Evolutionary conservation across 2,113 vertebrate species (phyloP), one percentile per base, ranked within the genome.

Genomic region (Heterotis niloticus): DNA sequence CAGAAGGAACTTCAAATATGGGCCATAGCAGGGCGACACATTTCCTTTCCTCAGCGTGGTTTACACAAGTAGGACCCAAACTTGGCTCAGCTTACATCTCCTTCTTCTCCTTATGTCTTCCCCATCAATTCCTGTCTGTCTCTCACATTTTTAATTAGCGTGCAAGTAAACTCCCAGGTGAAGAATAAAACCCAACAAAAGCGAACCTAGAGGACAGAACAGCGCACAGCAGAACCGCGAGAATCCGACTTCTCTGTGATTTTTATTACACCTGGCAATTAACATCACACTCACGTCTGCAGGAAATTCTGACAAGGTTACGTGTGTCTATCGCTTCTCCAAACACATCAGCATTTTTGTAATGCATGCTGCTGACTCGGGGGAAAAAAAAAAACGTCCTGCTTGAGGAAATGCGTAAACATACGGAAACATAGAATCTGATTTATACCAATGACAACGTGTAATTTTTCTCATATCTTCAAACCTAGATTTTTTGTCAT

Each of bases 241-340:
- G 65, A 26, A 66, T 67, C 51, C 26, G 76, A 77, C 75, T 65
- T 66, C 60, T 51, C 44, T 12, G 5, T 56, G n/a, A 77, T 68
- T 64, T 54, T 65, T 67, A 77, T 77, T 56, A 67, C 62, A 26
- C 13, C n/a, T 17, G 51, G 64, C 76, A 77, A 77, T 77, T 77
- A 77, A 67, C 44, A 24, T 64, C 75, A 44, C 51, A 24, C 10
- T 5, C 29, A 13, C 17, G 64, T 26, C 52, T 67, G 64, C 76
- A 28, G 29, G 64, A 20, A 44, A 28, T 67, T 66, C n/a, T 56
- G 34, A 56, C 64, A 77, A 18, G 16, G 54, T 67, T 67, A 77
- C 67, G 76, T 67, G 28, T 67, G 76, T 1, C 23, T 12, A 44
- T 14, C 64, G 56, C 18, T 65, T 60, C 75, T 28, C 10, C 12